Percentiles rank a stretch among this genome's conserved stretches.
phyloP scores from a whole-genome alignment of 1,140 invertebrate species.

The Chionoecetes opilio region DNA sequence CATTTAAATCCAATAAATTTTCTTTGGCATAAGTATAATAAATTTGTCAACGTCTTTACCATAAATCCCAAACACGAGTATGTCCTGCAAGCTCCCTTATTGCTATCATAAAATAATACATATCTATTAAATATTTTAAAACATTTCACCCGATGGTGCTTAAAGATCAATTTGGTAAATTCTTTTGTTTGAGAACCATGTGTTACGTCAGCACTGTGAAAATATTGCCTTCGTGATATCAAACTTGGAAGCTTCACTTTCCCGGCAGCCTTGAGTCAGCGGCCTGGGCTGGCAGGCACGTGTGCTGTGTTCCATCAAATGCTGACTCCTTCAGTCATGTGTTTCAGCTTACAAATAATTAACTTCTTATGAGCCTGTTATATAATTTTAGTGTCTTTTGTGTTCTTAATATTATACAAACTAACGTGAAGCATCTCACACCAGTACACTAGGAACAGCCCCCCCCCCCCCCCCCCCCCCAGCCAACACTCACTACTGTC shows the following conservation, averaged over 20 bases:
- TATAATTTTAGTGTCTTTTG: slow-evolving; percentile 20
- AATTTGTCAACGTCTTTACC: background rate
- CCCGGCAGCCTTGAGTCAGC: background rate
- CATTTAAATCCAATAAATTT: slow-evolving; percentile 58
- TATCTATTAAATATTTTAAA: background rate
- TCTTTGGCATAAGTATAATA: slow-evolving; percentile 45
- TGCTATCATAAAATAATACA: background rate
- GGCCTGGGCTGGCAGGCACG: background rate
- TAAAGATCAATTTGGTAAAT: background rate
- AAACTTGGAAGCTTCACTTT: background rate
- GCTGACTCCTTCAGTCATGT: background rate
- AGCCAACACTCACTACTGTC: background rate
- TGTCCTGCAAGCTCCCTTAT: background rate
- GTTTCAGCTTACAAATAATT: background rate
- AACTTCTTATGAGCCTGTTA: background rate
- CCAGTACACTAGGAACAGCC: background rate
- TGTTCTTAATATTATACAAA: background rate
- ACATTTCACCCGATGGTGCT: background rate
- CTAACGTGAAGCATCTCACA: background rate
- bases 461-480: background rate
- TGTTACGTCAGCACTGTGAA: background rate
- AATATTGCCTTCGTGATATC: background rate
- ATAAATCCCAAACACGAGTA: background rate
- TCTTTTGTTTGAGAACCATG: background rate
- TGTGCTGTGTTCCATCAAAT: slow-evolving; percentile 7